Evolutionary conservation across 2,888 invertebrate species (phyloP).

Genomic region (Scrobipalpa costella): DNA sequence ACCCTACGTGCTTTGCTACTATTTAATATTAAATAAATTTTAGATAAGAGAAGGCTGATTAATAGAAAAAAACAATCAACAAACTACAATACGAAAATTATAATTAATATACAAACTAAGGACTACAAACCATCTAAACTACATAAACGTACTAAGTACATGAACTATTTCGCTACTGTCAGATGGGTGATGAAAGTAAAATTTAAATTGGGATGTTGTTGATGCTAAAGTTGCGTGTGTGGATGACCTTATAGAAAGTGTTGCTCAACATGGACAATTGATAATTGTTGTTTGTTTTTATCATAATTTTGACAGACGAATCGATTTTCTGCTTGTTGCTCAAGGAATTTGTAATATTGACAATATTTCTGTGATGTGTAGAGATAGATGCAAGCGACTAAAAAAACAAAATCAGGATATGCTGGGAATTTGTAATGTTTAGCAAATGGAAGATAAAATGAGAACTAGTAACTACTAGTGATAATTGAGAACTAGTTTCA

Average conservation of each 20-base stretch:
- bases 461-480: not conserved
- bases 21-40: too few species aligned
- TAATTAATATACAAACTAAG: too few species aligned
- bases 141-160: not conserved
- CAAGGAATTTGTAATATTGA: not conserved
- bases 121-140: not conserved
- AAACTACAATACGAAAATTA: too few species aligned
- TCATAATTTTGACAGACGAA: conserved; percentile 9
- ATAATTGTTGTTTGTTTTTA: conserved; percentile 4
- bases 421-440: too few species aligned
- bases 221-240: conserved; percentile 9
- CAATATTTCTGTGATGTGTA: not conserved
- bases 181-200: conserved; percentile 15
- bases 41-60: too few species aligned
- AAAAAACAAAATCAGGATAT: not conserved
- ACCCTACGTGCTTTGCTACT: too few species aligned
- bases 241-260: conserved; percentile 21
- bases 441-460: not conserved
- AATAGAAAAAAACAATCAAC: too few species aligned
- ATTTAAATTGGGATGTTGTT: conserved; percentile 16
- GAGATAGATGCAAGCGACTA: not conserved
- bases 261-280: conserved; percentile 12
- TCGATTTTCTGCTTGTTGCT: not conserved
- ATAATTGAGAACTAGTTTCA: not conserved
- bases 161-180: conserved; percentile 1